Evolutionary conservation across 2,113 vertebrate genomes (phyloP), one percentile per base, ranked within the genome.

Genomic region (Rhinopomastus cyanomelas): DNA sequence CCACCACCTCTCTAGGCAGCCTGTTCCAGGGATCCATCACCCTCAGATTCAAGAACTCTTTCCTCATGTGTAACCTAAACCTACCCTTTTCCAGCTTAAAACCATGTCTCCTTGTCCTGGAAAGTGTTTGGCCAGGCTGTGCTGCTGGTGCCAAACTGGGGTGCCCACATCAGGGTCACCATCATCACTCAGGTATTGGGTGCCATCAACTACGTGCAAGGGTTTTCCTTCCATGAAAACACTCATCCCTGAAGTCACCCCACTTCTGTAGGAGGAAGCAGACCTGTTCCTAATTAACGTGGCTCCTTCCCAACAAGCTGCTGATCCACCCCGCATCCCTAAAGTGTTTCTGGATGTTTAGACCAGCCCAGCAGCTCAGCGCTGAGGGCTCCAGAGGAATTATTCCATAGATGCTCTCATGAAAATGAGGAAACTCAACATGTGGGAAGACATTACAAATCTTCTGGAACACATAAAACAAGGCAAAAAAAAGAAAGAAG

Each of bases 371-470:
- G 86, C 71, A 80, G 77, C 7, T 3, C 77, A 59, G 3, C 57
- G 71, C 51, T 0, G 1, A 79, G 74, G 76, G 83, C 92, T 92
- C 86, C 81, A 73, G 77, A 88, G 90, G 88, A 95, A 96, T 94
- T 69, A 94, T 79, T 91, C 83, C 91, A 86, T 62, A 71, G 77
- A 88, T 37, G 55, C 66, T 93, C 86, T 90, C 81, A 93, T 18
- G 77, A 90, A 96, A 93, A 84, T 81, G 89, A 79, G 81, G 88
- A 86, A 95, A 75, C 77, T 90, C 92, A 95, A 95, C 85, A 95
- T 72, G 90, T 81, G 92, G 94, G 92, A 91, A 93, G 89, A 96
- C 72, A 80, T 69, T 94, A 93, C 89, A 95, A 94, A 95, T 90
- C 93, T 93, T 89, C 89, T 84, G 77, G 79, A 94, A 93, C 83